Evolutionary conservation across 1,140 invertebrate species (phyloP), one percentile per base, ranked within the genome.

Genomic region (Solenopsis invicta): DNA sequence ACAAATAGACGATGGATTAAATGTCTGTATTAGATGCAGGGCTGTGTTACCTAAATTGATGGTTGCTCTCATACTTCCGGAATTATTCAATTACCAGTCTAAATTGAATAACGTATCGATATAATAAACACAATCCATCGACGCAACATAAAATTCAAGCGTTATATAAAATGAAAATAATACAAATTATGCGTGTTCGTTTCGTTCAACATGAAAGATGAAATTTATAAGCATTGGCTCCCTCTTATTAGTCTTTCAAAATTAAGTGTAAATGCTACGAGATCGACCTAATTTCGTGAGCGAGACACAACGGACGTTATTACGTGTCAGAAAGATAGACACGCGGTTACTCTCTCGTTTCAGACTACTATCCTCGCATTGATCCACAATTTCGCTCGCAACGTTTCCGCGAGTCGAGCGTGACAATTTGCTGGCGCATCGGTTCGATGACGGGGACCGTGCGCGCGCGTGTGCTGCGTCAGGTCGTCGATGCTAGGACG

Each of bases 401-500:
- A 62, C 62, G 87, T 90, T 54, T 21, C 67, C 74, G 80, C 80
- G 86, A 85, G 89, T 88, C 80, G 86, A 85, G 89, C 89, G 89
- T 91, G 93, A 93, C 92, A 94, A 94, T 94, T 94, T 94, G 92
- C 88, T 87, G 87, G 85, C 74, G 85, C 87, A 71, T 66, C 86
- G 66, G 78, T 82, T 88, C 88, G 75, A 77, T 78, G 77, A 85
- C 56, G 85, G n/a, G 86, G 12, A 64, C 45, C 64, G 90, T 72
- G 91, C 87, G 91, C 64, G 90, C 75, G 91, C 87, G 91, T 74
- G 88, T 94, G 93, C 94, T 94, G 93, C 90, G 94, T 95, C 94
- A 94, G 95, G 92, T 91, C 92, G 89, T 90, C 93, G 91, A 93
- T 94, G 92, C 88, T 90, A 54, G 90, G 92, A 88, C 91, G 93